phyloP scores from a whole-genome alignment of 2,888 invertebrate genomes.

The Hanleya hanleyi region DNA sequence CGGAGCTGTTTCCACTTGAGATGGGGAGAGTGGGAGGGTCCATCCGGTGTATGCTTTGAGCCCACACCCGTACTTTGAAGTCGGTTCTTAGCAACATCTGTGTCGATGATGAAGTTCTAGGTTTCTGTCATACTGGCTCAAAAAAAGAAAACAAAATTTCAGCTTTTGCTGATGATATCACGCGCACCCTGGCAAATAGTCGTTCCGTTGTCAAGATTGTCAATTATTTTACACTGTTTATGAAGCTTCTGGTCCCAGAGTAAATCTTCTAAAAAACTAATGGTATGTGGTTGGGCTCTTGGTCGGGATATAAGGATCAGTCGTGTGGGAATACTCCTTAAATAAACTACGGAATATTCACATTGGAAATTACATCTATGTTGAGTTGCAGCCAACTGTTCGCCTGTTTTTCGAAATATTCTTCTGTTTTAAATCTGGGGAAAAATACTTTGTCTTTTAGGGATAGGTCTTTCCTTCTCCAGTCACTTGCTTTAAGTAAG shows the following conservation, averaged over 20 bases:
- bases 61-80: not conserved
- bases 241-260: not conserved
- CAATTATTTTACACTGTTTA: not conserved
- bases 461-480: not conserved
- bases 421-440: too few relatives aligned
- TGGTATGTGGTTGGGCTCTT: not conserved
- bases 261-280: not conserved
- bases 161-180: not conserved
- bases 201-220: not conserved
- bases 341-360: not conserved
- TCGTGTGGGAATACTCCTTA: not conserved
- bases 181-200: not conserved
- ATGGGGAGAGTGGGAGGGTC: not conserved
- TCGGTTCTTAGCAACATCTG: not conserved
- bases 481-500: not conserved
- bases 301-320: not conserved
- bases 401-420: too few relatives aligned
- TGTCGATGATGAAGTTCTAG: too few relatives aligned
- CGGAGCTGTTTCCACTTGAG: not conserved
- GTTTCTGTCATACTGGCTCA: too few relatives aligned
- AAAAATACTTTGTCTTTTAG: constrained; percentile 2
- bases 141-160: not conserved
- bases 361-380: too few relatives aligned
- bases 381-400: too few relatives aligned
- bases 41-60: not conserved